Evolutionary conservation across 2,888 invertebrate species (phyloP), one percentile per base, ranked within the genome.

Genomic region (Iphiclides podalirius): DNA sequence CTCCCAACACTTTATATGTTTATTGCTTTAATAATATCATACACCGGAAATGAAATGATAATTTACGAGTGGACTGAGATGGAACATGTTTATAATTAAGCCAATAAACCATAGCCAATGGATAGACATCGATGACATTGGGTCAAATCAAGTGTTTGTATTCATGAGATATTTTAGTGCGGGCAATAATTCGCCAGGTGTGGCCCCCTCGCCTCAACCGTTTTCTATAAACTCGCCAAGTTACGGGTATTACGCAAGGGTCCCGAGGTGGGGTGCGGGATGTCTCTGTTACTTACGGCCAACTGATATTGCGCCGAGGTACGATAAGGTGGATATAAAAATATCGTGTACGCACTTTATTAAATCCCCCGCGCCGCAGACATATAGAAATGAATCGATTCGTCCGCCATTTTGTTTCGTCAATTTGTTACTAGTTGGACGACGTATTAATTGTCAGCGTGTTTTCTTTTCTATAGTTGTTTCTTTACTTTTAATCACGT

Each of bases 191-290:
- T 33, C 33, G 39, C 33, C 49, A 49, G 49, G 49, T 49, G 49
- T 43, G 38, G 11, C 39, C 26, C 13, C 41, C 38, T 34, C 31
- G 23, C 15, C 49, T 49, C 38, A 49, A 49, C 49, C 49, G 43
- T 49, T 44, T 49, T 49, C 49, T 44, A 49, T 49, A 49, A 49
- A 49, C 39, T 44, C 28, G 34, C 49, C 49, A 49, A 49, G 43
- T 49, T 49, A 49, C 39, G 49, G 39, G 43, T 43, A 48, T 48
- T 48, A 48, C 47, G 41, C 20, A 48, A 31, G 47, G 47, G 41
- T 14, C 47, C 37, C 26, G 41, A 41, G 28, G 42, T 42, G 26
- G 31, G 48, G 38, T 16, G 33, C 33, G 26, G 42, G 49, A 44
- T 26, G 49, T 49, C 48, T 49, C 33, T 38, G 43, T 49, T 49